phyloP scores from a whole-genome alignment of 2,888 invertebrate species.

The Drosophila testacea region DNA sequence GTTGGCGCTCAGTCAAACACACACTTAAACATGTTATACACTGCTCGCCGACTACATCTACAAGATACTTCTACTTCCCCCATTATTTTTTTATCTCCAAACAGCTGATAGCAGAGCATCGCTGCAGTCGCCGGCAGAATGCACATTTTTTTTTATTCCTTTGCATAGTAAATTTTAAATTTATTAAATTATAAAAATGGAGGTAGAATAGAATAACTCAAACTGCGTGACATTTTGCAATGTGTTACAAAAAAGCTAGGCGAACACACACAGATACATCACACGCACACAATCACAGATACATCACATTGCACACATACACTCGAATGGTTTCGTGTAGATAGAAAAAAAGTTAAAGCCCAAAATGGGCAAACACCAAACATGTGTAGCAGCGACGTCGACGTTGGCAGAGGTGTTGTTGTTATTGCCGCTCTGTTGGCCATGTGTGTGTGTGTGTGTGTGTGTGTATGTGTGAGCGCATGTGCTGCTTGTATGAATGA shows the following conservation, averaged over 20 bases:
- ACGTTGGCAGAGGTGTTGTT: slow-evolving; percentile 51
- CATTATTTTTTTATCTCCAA: slow-evolving; percentile 30
- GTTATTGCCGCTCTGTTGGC: slow-evolving; percentile 60
- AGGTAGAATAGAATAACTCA: slow-evolving; percentile 29
- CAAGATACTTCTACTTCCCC: slow-evolving; percentile 49
- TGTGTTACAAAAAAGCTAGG: slow-evolving; percentile 50
- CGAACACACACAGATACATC: slow-evolving; percentile 19
- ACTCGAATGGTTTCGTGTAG: slow-evolving; percentile 17
- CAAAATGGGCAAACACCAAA: slow-evolving; percentile 73
- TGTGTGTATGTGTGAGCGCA: slow-evolving; percentile 33
- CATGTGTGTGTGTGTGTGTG: slow-evolving; percentile 24
- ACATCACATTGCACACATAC: slow-evolving; percentile 1
- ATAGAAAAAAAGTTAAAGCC: slow-evolving; percentile 53
- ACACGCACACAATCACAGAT: not conserved
- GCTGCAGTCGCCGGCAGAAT: slow-evolving; percentile 32
- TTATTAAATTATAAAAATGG: slow-evolving; percentile 20
- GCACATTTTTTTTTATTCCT: slow-evolving; percentile 19
- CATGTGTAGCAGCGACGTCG: slow-evolving; percentile 66
- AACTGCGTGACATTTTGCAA: slow-evolving; percentile 72
- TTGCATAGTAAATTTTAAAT: slow-evolving; percentile 31
- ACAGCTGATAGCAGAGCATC: slow-evolving; percentile 52
- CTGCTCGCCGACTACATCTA: slow-evolving; percentile 37
- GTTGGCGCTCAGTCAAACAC: slow-evolving; percentile 69
- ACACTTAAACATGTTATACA: slow-evolving; percentile 37
- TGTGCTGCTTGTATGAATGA: slow-evolving; percentile 63